Evolutionary conservation across 2,113 vertebrate genomes (phyloP).

Genomic region (Rhynchomys soricoides): DNA sequence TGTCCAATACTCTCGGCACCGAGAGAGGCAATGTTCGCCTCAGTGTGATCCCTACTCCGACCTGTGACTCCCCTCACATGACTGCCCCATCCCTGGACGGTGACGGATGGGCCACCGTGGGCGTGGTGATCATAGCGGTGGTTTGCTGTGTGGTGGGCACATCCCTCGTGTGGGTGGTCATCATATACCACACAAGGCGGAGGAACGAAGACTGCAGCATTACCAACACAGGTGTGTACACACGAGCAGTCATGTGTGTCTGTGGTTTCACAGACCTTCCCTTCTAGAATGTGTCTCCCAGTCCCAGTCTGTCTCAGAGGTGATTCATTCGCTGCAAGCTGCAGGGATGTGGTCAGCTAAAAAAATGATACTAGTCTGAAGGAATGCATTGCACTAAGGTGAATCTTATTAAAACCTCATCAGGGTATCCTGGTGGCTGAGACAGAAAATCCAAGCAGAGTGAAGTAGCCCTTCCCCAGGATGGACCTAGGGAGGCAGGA

Average conservation of each 20-base stretch:
- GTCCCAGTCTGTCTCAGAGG: constrained; percentile 25
- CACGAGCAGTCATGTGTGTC: not conserved
- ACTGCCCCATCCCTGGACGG: constrained; percentile 86
- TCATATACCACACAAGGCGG: constrained; percentile 98
- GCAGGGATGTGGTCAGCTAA: constrained; percentile 52
- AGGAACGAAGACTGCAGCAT: constrained; percentile 96
- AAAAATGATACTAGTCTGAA: constrained; percentile 50
- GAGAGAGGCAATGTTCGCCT: constrained; percentile 94
- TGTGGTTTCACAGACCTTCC: constrained; percentile 58
- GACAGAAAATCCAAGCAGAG: not conserved
- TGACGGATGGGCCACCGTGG: constrained; percentile 96
- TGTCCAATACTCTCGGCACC: constrained; percentile 96
- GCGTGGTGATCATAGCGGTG: constrained; percentile 97
- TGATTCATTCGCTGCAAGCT: constrained; percentile 67
- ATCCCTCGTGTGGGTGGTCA: constrained; percentile 98
- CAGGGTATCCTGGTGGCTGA: not conserved
- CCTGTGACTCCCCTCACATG: constrained; percentile 93
- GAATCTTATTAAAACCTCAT: constrained; percentile 20
- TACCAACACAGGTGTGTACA: constrained; percentile 95
- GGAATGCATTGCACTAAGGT: constrained; percentile 47
- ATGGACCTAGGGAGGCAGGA: not conserved
- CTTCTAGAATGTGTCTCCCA: constrained; percentile 32
- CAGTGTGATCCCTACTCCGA: constrained; percentile 92
- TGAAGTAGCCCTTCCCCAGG: not conserved
- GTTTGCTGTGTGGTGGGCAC: constrained; percentile 99